A percentile compares a stretch with the other conserved stretches of the same genome.
These are phyloP conservation scores for Thera britannica DNA, from an alignment of 2,888 invertebrate species.

Conservation along the genomic window DNA sequence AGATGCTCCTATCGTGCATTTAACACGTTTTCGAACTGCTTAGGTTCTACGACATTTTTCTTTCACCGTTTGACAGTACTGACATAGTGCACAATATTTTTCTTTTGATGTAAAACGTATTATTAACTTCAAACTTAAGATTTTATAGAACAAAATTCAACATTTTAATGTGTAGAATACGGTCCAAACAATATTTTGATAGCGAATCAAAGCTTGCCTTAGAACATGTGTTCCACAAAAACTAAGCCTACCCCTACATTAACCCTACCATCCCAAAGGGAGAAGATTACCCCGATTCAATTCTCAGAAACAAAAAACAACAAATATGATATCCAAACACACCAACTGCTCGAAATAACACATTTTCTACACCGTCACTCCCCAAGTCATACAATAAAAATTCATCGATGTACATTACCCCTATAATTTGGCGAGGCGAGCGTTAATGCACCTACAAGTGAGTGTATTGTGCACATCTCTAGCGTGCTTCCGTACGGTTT, in stretches of 20 bases:
- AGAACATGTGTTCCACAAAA: slow-evolving; percentile 20
- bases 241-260: slow-evolving; percentile 15
- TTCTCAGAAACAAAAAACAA: slow-evolving; percentile 30
- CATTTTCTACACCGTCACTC: slow-evolving; percentile 34
- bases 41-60: no score
- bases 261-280: slow-evolving; percentile 24
- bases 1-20: no score
- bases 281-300: slow-evolving; percentile 25
- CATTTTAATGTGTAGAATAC: not conserved
- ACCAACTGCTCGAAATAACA: slow-evolving; percentile 35
- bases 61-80: no score
- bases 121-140: no score
- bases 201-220: not conserved
- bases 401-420: slow-evolving; percentile 38
- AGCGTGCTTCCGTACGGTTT: slow-evolving; percentile 64
- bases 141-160: no score
- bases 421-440: slow-evolving; percentile 31
- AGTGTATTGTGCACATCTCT: slow-evolving; percentile 45
- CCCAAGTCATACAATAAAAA: slow-evolving; percentile 37
- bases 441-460: slow-evolving; percentile 53
- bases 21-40: no score
- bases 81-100: no score
- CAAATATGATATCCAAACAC: slow-evolving; percentile 35
- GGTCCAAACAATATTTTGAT: not conserved
- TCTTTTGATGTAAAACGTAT: no score